A percentile compares a stretch with the other conserved stretches of the same genome.
Conservation (phyloP, 2,797 vertebrate species). For the Phalanger gymnotis region DNA sequence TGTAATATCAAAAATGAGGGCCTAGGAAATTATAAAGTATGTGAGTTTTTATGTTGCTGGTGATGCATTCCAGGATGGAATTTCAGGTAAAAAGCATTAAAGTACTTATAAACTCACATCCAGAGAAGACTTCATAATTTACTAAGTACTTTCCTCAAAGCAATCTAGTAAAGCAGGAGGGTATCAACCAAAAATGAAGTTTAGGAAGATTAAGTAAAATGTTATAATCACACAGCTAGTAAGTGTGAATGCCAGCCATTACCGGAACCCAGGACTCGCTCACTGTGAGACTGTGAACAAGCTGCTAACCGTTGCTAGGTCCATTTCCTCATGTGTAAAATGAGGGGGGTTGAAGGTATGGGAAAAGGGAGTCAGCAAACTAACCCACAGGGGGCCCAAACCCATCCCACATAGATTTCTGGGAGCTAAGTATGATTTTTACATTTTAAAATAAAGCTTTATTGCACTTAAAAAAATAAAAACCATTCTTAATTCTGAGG, state of each 20-base stretch:
- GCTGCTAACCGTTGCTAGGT: neutral
- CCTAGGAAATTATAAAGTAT: neutral
- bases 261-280: neutral
- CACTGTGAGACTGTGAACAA: neutral
- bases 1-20: slow-evolving; percentile 3
- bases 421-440: neutral
- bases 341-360: neutral
- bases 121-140: neutral
- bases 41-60: neutral
- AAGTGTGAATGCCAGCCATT: neutral
- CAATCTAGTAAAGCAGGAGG: neutral
- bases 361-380: neutral
- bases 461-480: no score
- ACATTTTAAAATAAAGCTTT: neutral
- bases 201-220: neutral
- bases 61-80: neutral
- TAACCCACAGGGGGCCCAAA: neutral
- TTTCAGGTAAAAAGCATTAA: neutral
- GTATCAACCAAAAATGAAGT: neutral
- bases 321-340: neutral
- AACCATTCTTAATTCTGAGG: no score
- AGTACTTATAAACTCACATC: neutral
- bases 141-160: neutral
- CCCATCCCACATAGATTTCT: neutral
- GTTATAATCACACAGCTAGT: neutral